Evolutionary conservation across 2,888 invertebrate species (phyloP).

Genomic region (Erpobdella octoculata): DNA sequence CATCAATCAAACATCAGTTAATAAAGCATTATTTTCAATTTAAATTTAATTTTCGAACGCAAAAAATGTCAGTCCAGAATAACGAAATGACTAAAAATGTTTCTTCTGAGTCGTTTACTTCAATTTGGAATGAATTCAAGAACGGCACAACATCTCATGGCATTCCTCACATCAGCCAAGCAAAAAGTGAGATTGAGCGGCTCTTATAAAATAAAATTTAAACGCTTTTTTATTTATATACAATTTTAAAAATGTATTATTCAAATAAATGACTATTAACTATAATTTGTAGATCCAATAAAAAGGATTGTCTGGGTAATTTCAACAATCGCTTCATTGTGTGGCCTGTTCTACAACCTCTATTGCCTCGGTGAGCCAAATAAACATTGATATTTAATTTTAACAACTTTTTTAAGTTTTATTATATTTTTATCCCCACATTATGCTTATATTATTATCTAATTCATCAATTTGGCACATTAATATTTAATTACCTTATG

Average conservation of each 20-base stretch:
- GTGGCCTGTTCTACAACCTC: conserved; percentile 13
- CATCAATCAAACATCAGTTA: too few species aligned
- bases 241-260: neutral
- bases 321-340: neutral
- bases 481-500: too few species aligned
- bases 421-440: too few species aligned
- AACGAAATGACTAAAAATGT: too few species aligned
- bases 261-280: neutral
- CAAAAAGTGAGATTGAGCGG: conserved; percentile 9
- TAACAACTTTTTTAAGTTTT: too few species aligned
- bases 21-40: too few species aligned
- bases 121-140: conserved; percentile 16
- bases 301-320: conserved; percentile 15
- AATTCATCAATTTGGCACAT: too few species aligned
- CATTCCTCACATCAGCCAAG: conserved; percentile 17
- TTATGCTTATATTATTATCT: neutral
- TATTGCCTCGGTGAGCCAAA: too few species aligned
- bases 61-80: too few species aligned
- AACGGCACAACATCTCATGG: conserved; percentile 18
- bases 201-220: neutral
- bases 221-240: neutral
- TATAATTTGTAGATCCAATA: neutral
- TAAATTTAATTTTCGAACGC: too few species aligned
- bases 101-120: too few species aligned
- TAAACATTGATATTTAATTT: too few species aligned